Percentiles rank a stretch among this genome's conserved stretches.
phyloP scores from a whole-genome alignment of 1,140 invertebrate species.

The Lucilia sericata region DNA sequence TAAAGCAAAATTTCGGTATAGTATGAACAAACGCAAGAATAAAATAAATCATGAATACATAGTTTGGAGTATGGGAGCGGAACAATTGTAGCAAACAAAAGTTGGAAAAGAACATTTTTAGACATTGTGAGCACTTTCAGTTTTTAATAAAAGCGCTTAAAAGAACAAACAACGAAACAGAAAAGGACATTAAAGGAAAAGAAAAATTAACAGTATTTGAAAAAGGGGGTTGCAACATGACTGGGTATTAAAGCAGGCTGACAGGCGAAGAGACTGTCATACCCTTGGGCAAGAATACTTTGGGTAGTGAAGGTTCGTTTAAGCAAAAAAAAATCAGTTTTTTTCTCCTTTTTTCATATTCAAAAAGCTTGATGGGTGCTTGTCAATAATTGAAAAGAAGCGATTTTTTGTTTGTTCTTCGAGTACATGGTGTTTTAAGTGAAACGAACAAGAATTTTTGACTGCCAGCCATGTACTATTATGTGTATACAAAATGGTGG shows the following conservation, averaged over 20 bases:
- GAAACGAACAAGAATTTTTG: background rate
- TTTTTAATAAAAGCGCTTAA: too few relatives aligned
- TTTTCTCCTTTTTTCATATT: background rate
- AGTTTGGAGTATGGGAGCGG: too few relatives aligned
- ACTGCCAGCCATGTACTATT: background rate
- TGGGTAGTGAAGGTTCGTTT: background rate
- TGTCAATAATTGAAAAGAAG: constrained; percentile 17
- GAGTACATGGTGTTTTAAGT: background rate
- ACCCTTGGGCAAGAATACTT: constrained; percentile 4
- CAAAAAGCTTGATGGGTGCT: background rate
- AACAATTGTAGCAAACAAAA: too few relatives aligned
- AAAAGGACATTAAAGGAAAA: constrained; percentile 2
- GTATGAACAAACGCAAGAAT: background rate
- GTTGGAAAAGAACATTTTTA: too few relatives aligned
- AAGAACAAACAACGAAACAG: too few relatives aligned
- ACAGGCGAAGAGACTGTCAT: background rate
- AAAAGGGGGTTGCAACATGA: background rate
- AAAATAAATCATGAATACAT: too few relatives aligned
- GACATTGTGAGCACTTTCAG: too few relatives aligned
- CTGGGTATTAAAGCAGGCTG: background rate
- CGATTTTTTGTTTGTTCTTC: background rate
- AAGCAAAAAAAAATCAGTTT: background rate
- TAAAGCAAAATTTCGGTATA: background rate
- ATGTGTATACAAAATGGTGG: background rate
- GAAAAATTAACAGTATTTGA: background rate